Percentiles rank a stretch among this genome's conserved stretches.
Conservation (phyloP, 2,888 invertebrate species). For the Oasisia sp. region DNA sequence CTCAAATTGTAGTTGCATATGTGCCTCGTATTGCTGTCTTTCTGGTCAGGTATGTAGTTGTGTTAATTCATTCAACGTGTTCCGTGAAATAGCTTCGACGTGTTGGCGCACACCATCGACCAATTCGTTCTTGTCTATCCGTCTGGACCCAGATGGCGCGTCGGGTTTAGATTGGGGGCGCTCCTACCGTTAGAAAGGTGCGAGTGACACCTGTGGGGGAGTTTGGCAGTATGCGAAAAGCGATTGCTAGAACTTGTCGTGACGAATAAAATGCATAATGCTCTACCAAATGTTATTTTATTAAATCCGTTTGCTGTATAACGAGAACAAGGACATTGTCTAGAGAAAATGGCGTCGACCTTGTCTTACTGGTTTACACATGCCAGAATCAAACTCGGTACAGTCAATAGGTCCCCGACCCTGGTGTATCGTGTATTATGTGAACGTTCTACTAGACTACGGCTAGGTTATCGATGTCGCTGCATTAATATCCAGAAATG, state of each 20-base stretch:
- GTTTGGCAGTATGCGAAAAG: background rate
- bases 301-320: background rate
- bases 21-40: background rate
- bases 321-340: background rate
- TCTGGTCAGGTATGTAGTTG: background rate
- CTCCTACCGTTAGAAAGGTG: constrained; percentile 13
- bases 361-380: background rate
- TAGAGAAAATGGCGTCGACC: constrained; percentile 10
- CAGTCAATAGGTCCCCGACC: background rate
- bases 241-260: background rate
- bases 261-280: background rate
- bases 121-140: background rate
- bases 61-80: background rate
- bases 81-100: background rate
- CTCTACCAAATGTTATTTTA: background rate
- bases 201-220: constrained; percentile 17
- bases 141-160: constrained; percentile 13
- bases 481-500: too few species aligned
- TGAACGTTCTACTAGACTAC: too few species aligned
- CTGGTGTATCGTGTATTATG: too few species aligned
- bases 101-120: background rate
- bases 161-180: constrained; percentile 17
- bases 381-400: background rate
- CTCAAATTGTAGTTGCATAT: background rate
- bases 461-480: too few species aligned